A percentile compares a stretch with the other conserved stretches of the same genome.
phyloP scores from a whole-genome alignment of 2,888 invertebrate species.

The Athrips mouffetella region DNA sequence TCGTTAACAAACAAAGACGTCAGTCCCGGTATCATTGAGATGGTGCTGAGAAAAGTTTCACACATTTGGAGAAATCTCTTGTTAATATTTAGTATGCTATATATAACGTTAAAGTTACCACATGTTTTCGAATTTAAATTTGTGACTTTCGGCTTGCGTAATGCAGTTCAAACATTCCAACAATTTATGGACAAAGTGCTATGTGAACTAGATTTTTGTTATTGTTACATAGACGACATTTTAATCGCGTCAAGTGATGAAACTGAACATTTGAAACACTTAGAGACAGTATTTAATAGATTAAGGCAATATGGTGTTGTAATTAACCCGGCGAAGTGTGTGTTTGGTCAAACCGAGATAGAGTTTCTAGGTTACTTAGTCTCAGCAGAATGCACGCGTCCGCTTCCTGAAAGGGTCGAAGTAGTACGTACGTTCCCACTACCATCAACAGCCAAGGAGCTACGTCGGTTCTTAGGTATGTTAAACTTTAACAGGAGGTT shows the following conservation, averaged over 20 bases:
- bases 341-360: slow-evolving; percentile 10
- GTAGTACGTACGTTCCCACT: neutral
- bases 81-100: no score
- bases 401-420: neutral
- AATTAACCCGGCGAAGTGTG: slow-evolving; percentile 9
- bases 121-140: no score
- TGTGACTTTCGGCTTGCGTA: neutral
- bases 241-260: slow-evolving; percentile 4
- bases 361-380: neutral
- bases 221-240: slow-evolving; percentile 12
- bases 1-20: no score
- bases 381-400: neutral
- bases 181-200: slow-evolving; percentile 24
- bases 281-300: slow-evolving; percentile 16
- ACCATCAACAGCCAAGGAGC: slow-evolving; percentile 26
- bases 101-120: no score
- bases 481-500: slow-evolving; percentile 21
- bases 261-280: slow-evolving; percentile 28
- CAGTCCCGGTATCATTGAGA: no score
- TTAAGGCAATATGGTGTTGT: slow-evolving; percentile 10
- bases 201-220: slow-evolving; percentile 13
- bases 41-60: no score
- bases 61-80: no score
- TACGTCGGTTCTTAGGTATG: slow-evolving; percentile 26
- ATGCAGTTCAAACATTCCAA: neutral